Evolutionary conservation across 1,140 invertebrate species (phyloP).

Genomic region (Drosophila asahinai): DNA sequence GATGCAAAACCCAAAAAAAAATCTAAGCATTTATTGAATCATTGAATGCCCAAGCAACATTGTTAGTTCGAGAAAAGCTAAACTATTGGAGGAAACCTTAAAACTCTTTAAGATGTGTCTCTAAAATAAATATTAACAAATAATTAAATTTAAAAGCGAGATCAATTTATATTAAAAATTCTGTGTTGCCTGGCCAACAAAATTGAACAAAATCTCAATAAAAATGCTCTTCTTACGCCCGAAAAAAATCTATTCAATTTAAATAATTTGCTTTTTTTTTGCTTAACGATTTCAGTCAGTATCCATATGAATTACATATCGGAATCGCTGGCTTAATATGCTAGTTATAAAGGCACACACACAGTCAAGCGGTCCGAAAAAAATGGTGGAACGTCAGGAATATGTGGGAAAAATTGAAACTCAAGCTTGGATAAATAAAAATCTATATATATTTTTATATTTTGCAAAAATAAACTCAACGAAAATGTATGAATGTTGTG

Average conservation of each 20-base stretch:
- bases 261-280: conserved; percentile 6
- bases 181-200: background rate
- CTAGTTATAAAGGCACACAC: conserved; percentile 49
- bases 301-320: conserved; percentile 41
- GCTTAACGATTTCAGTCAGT: conserved; percentile 9
- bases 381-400: conserved; percentile 13
- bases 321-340: conserved; percentile 60
- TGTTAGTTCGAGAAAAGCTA: background rate
- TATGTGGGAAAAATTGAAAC: conserved; percentile 47
- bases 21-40: background rate
- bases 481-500: conserved; percentile 7
- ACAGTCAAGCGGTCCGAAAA: conserved; percentile 17
- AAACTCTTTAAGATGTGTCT: no score
- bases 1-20: conserved; percentile 25
- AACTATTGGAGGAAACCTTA: background rate
- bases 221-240: background rate
- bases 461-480: conserved; percentile 23
- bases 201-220: background rate
- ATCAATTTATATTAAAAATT: background rate
- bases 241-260: conserved; percentile 1
- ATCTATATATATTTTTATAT: background rate
- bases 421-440: conserved; percentile 31
- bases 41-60: no score
- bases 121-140: no score
- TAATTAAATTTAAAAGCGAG: background rate